Conservation (phyloP, 2,113 vertebrate genomes). For the Nycticebus coucang region DNA sequence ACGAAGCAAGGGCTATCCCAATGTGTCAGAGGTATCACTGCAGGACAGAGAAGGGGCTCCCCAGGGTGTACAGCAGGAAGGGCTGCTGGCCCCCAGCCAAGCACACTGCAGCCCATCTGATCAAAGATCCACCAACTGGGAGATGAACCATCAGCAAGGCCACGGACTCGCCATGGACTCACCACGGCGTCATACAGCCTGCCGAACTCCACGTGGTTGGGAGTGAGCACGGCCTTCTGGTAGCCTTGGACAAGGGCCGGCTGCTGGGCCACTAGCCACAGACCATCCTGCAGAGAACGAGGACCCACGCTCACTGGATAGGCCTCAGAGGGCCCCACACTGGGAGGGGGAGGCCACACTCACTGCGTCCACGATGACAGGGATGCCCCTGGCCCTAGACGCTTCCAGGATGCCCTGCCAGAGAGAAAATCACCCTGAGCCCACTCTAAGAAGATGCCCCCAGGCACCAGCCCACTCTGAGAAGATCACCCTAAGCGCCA, state of each 20-base stretch:
- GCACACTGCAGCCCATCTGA: neutral
- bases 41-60: neutral
- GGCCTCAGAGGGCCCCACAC: neutral
- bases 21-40: accelerated
- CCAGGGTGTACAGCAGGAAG: neutral
- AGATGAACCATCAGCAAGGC: neutral
- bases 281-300: slow-evolving; percentile 90
- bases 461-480: neutral
- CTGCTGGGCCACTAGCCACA: slow-evolving; percentile 95
- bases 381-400: slow-evolving; percentile 91
- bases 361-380: slow-evolving; percentile 96
- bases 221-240: slow-evolving; percentile 94
- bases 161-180: slow-evolving; percentile 82
- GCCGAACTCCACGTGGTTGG: slow-evolving; percentile 96
- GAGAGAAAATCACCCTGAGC: slow-evolving; percentile 47
- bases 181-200: slow-evolving; percentile 95
- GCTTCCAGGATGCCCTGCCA: slow-evolving; percentile 94
- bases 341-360: slow-evolving; percentile 82
- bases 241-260: slow-evolving; percentile 95
- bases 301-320: neutral
- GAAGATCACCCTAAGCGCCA: no score
- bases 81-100: neutral
- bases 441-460: no score
- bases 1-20: neutral
- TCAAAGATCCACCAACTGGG: accelerated